Evolutionary conservation across 1,140 invertebrate genomes (phyloP).

Genomic region (Mercenaria mercenaria): DNA sequence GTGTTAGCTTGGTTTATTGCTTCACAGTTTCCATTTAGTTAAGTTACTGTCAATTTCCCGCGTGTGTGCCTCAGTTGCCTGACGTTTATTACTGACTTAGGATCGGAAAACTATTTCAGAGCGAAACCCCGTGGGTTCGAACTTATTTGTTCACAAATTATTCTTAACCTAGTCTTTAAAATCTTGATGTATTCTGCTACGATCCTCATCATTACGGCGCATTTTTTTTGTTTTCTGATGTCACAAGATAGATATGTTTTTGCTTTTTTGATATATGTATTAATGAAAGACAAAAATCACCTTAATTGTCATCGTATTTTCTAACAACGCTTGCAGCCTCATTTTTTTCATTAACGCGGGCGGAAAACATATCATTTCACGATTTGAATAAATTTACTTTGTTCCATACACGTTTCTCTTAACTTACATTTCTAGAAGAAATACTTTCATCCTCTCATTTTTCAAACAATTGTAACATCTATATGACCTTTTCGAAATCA

Average conservation of each 20-base stretch:
- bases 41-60: slow-evolving; percentile 33
- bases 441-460: too few species aligned
- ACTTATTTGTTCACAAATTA: slow-evolving; percentile 36
- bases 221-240: too few species aligned
- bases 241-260: too few species aligned
- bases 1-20: neutral
- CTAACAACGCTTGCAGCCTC: too few species aligned
- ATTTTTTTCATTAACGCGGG: too few species aligned
- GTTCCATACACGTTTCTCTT: too few species aligned
- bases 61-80: neutral
- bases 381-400: too few species aligned
- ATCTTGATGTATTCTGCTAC: neutral
- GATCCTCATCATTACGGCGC: neutral
- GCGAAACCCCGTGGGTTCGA: slow-evolving; percentile 19
- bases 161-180: slow-evolving; percentile 23
- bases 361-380: too few species aligned
- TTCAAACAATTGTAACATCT: neutral
- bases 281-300: too few species aligned
- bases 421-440: too few species aligned
- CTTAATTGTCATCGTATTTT: too few species aligned
- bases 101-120: neutral
- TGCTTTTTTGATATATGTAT: too few species aligned
- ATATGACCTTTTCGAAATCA: slow-evolving; percentile 39
- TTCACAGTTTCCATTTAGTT: slow-evolving; percentile 28
- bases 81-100: slow-evolving; percentile 29